Conservation (phyloP, 2,888 invertebrate genomes). For the Drosophila maculinotata region DNA sequence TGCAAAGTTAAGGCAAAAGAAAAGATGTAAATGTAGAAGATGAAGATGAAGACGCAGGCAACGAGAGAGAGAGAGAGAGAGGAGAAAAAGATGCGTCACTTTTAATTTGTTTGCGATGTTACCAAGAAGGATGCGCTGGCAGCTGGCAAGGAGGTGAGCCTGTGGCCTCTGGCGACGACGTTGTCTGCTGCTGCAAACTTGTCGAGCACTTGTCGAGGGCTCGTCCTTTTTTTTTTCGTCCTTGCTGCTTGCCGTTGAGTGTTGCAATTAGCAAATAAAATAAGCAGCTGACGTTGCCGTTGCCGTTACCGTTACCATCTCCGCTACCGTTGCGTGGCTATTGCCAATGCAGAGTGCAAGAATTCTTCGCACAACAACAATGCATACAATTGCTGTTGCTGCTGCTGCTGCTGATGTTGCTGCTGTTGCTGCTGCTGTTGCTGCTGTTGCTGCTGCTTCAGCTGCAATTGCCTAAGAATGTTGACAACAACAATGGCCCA, state of each 20-base stretch:
- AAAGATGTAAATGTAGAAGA: slow-evolving; percentile 18
- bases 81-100: slow-evolving; percentile 62
- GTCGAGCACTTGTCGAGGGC: slow-evolving; percentile 73
- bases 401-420: no score
- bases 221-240: slow-evolving; percentile 42
- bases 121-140: slow-evolving; percentile 17
- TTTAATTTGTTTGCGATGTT: slow-evolving; percentile 75
- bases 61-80: neutral
- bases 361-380: slow-evolving; percentile 36
- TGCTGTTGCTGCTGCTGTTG: slow-evolving; percentile 11
- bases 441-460: slow-evolving; percentile 16
- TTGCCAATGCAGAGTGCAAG: slow-evolving; percentile 56
- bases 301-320: neutral
- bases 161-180: slow-evolving; percentile 27
- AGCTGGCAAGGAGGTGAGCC: slow-evolving; percentile 16
- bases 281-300: slow-evolving; percentile 62
- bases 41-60: slow-evolving; percentile 22
- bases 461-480: slow-evolving; percentile 29
- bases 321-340: slow-evolving; percentile 43
- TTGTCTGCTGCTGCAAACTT: slow-evolving; percentile 52
- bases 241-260: slow-evolving; percentile 62
- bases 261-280: slow-evolving; percentile 80
- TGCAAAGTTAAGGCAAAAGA: slow-evolving; percentile 8
- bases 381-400: no score
- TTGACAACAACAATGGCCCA: slow-evolving; percentile 67